Percentiles rank a stretch among this genome's conserved stretches.
These are phyloP conservation scores for Campylomormyrus tamandua DNA, from an alignment of 2,113 vertebrate species.

Conservation along the genomic window DNA sequence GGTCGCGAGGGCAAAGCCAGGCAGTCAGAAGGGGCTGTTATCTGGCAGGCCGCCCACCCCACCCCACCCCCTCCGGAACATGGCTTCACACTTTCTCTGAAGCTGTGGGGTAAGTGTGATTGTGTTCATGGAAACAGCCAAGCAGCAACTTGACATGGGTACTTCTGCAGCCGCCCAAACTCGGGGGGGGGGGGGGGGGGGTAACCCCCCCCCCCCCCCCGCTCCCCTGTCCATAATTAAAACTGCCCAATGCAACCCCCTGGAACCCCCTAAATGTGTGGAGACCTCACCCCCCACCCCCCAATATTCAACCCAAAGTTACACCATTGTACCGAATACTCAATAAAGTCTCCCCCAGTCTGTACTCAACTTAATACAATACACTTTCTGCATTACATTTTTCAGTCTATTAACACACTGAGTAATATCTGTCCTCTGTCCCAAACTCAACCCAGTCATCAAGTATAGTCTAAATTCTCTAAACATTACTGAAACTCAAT, in stretches of 20 bases:
- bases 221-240: too few species aligned
- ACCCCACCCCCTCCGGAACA: neutral
- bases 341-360: neutral
- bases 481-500: neutral
- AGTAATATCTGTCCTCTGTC: neutral
- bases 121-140: neutral
- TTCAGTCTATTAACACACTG: neutral
- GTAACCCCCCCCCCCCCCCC: too few species aligned
- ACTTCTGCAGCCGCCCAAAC: neutral
- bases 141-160: neutral
- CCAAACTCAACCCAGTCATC: neutral
- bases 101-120: neutral
- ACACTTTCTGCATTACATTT: neutral
- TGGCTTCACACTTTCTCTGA: neutral
- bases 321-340: neutral
- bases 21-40: neutral
- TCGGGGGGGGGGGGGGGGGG: neutral
- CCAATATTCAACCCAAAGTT: neutral
- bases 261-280: neutral
- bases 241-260: neutral
- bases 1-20: neutral
- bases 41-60: neutral
- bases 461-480: neutral
- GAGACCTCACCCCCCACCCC: too few species aligned
- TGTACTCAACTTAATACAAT: neutral